Evolutionary conservation across 1,140 invertebrate genomes (phyloP).

Genomic region (Hylaeus anthracinus): DNA sequence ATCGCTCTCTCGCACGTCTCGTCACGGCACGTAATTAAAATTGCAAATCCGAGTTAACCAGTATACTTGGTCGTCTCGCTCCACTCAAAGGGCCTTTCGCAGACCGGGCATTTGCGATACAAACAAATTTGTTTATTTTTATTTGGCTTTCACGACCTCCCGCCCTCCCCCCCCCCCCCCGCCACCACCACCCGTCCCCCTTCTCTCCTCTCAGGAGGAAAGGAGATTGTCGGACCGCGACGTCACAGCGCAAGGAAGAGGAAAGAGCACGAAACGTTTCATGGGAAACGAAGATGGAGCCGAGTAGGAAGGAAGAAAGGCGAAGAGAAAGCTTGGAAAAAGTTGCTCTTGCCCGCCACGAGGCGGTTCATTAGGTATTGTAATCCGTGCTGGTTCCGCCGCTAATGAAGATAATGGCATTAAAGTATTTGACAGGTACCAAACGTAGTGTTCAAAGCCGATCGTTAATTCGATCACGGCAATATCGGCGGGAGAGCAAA

Average conservation of each 20-base stretch:
- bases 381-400: conserved; percentile 73
- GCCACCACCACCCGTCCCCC: too few species aligned
- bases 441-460: conserved; percentile 74
- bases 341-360: conserved; percentile 68
- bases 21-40: conserved; percentile 73
- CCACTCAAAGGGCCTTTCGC: conserved; percentile 68
- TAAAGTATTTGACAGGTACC: conserved; percentile 76
- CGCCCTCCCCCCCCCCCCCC: too few species aligned
- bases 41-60: conserved; percentile 78
- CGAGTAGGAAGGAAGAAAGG: conserved; percentile 21
- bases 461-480: conserved; percentile 68
- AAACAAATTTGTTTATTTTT: conserved; percentile 79
- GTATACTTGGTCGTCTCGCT: conserved; percentile 70
- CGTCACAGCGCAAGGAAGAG: conserved; percentile 1
- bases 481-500: conserved; percentile 57
- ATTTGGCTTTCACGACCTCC: conserved; percentile 67
- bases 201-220: conserved; percentile 8
- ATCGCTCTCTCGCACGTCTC: conserved; percentile 55
- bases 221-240: conserved; percentile 60
- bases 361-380: conserved; percentile 78
- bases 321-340: conserved; percentile 68
- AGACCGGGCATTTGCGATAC: conserved; percentile 74
- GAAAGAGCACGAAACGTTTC: background rate
- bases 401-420: conserved; percentile 78
- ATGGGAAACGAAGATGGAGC: background rate